These are phyloP conservation scores for Zygogramma bicolorata DNA, from an alignment of 2,888 invertebrate species.

Conservation along the genomic window DNA sequence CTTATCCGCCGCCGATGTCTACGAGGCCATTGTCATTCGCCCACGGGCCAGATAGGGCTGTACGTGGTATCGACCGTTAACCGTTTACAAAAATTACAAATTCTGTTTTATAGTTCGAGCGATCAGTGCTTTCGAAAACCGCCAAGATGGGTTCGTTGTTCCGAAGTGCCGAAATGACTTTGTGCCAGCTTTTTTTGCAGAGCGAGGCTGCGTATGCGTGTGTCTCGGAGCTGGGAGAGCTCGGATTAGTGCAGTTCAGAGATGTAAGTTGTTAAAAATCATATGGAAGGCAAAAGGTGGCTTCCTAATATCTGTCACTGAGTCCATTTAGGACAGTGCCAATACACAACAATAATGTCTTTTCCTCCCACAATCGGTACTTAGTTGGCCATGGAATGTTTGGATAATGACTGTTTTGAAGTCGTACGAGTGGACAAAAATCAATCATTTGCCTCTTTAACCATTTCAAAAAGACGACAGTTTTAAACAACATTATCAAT, in stretches of 20 bases:
- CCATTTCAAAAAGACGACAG: too few species aligned
- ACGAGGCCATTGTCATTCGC: constrained; percentile 43
- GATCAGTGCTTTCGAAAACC: constrained; percentile 28
- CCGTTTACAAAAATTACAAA: constrained; percentile 9
- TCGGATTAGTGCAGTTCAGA: constrained; percentile 96
- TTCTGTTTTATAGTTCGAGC: constrained; percentile 32
- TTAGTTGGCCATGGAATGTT: too few species aligned
- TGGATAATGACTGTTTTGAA: neutral
- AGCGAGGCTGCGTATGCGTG: constrained; percentile 99
- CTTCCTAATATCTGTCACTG: neutral
- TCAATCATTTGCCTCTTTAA: too few species aligned
- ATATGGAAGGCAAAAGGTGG: neutral
- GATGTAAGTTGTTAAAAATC: constrained; percentile 77
- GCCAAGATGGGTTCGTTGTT: constrained; percentile 88
- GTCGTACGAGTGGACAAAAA: too few species aligned
- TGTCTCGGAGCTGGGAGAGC: constrained; percentile 96
- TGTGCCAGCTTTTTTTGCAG: constrained; percentile 98
- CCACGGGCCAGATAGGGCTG: constrained; percentile 35
- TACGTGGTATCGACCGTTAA: constrained; percentile 25
- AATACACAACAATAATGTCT: neutral
- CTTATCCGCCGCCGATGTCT: constrained; percentile 26
- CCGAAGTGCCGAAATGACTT: constrained; percentile 98
- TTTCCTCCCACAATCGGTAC: neutral
- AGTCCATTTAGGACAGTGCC: neutral
- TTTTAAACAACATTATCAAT: too few species aligned